A percentile compares a stretch with the other conserved stretches of the same genome.
Evolutionary conservation across 2,113 vertebrate species (phyloP).

Genomic region (Caranx ignobilis): DNA sequence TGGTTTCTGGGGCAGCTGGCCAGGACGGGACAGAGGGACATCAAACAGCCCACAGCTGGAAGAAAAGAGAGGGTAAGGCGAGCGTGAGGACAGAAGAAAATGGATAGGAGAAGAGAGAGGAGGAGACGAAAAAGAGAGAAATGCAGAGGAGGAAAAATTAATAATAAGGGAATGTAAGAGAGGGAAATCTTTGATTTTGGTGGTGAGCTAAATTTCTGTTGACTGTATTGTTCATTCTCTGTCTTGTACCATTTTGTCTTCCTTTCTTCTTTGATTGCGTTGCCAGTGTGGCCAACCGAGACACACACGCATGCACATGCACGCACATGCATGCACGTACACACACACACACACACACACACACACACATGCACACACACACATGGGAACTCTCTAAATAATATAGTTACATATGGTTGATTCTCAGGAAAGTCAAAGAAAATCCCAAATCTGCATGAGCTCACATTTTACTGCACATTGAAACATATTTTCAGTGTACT

Average conservation of each 20-base stretch:
- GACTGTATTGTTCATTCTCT: slow-evolving; percentile 10
- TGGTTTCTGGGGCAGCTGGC: slow-evolving; percentile 69
- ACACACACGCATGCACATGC: neutral
- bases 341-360: neutral
- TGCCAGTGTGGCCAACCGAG: neutral
- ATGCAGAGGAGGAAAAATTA: neutral
- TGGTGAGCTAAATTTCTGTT: neutral
- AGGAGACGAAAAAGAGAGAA: neutral
- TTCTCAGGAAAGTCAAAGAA: slow-evolving; percentile 5
- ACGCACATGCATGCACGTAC: neutral
- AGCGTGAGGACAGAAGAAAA: slow-evolving; percentile 30
- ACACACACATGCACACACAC: neutral
- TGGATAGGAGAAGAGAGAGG: neutral
- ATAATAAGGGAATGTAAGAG: neutral
- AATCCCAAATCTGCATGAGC: slow-evolving; percentile 45
- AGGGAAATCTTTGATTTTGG: neutral
- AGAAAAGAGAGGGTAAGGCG: slow-evolving; percentile 12
- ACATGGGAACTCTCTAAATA: too few species aligned
- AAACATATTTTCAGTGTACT: slow-evolving; percentile 41
- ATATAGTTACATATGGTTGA: slow-evolving; percentile 33
- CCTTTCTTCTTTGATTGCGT: slow-evolving; percentile 2
- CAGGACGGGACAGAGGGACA: slow-evolving; percentile 56
- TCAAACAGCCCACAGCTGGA: slow-evolving; percentile 72
- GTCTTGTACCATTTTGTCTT: slow-evolving; percentile 23
- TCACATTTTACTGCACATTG: slow-evolving; percentile 43